Conservation (phyloP, 1,140 invertebrate species). For the Heterodera schachtii region DNA sequence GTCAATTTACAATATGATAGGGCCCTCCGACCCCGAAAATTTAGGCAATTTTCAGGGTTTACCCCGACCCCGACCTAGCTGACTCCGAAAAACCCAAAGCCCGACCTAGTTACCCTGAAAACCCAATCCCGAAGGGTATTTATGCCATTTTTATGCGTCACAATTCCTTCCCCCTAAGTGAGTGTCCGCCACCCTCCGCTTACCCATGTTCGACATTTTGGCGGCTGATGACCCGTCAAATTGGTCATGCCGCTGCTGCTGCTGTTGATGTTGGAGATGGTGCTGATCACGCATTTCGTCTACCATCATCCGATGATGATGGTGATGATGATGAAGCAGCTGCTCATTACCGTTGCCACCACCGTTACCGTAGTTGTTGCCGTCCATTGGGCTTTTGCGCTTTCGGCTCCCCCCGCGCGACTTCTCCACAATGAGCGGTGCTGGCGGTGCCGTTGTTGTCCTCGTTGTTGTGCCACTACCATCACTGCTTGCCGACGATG, state of each 20-base stretch:
- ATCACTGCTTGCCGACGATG: not conserved
- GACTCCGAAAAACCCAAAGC: no score
- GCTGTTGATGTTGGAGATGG: not conserved
- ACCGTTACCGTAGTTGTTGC: not conserved
- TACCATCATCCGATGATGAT: not conserved
- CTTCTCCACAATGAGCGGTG: not conserved
- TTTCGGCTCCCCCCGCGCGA: conserved; percentile 7
- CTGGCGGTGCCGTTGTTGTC: not conserved
- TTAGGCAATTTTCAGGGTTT: no score
- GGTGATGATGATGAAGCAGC: not conserved
- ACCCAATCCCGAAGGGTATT: no score
- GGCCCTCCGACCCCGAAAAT: no score
- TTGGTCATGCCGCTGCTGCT: not conserved
- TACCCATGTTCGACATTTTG: conserved; percentile 9
- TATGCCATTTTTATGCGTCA: no score
- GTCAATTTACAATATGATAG: no score
- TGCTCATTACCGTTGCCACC: not conserved
- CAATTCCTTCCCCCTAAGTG: no score
- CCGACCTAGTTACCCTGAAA: no score
- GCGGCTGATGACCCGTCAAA: conserved; percentile 7
- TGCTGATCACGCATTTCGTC: not conserved
- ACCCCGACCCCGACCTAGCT: no score
- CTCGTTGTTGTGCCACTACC: not conserved
- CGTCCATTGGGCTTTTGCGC: conserved; percentile 16
- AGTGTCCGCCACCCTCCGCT: not conserved